Conservation (phyloP, 2,113 vertebrate genomes). For the Mastomys coucha region DNA sequence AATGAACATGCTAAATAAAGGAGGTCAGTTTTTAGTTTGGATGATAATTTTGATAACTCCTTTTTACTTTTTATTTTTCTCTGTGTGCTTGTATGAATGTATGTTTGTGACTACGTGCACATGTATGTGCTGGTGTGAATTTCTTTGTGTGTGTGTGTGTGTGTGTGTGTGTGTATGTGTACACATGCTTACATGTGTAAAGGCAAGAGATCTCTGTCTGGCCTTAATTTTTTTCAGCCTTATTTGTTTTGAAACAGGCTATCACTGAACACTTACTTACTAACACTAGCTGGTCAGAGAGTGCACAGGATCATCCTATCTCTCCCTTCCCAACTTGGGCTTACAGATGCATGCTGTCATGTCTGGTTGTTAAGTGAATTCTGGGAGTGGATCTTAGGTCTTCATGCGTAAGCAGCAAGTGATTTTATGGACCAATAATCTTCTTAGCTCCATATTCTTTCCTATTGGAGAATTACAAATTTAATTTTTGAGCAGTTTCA, state of each 20-base stretch:
- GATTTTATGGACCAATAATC: neutral
- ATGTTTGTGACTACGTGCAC: neutral
- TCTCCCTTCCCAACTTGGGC: neutral
- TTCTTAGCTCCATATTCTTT: neutral
- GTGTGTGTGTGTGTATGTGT: neutral
- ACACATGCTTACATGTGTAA: neutral
- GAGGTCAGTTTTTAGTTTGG: neutral
- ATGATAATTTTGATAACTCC: neutral
- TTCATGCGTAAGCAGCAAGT: neutral
- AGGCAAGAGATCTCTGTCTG: neutral
- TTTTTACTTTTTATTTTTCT: neutral
- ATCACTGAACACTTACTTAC: neutral
- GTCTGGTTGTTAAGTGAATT: too few relatives aligned
- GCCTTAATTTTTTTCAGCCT: neutral
- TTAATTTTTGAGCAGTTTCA: neutral
- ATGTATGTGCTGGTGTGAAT: neutral
- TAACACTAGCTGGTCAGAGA: neutral
- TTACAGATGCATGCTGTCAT: neutral
- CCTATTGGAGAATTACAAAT: neutral
- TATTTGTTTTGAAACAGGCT: neutral
- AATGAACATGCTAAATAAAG: neutral
- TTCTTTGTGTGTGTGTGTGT: neutral
- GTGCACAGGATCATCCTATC: neutral
- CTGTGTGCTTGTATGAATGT: neutral
- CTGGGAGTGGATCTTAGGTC: neutral